Evolutionary conservation across 2,113 vertebrate species (phyloP).

Genomic region (Microcebus murinus): DNA sequence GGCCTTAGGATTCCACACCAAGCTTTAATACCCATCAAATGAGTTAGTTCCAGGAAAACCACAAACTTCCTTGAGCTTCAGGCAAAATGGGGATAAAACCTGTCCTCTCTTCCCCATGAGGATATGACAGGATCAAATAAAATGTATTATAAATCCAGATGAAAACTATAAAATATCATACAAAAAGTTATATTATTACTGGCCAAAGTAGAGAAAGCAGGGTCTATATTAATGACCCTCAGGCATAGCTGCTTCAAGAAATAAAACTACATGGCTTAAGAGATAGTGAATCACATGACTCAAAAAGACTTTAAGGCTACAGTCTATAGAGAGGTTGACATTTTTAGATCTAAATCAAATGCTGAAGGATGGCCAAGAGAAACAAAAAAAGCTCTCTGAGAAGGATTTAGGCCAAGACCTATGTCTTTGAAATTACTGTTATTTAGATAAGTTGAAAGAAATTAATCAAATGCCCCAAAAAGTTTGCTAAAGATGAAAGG

Average conservation of each 20-base stretch:
- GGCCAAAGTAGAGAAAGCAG: neutral
- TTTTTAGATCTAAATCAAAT: constrained; percentile 38
- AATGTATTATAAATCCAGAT: neutral
- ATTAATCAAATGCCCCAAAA: neutral
- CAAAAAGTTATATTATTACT: constrained; percentile 5
- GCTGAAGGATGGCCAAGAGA: neutral
- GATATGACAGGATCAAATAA: neutral
- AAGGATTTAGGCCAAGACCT: neutral
- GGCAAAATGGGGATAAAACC: neutral
- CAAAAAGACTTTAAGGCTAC: neutral
- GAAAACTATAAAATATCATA: neutral
- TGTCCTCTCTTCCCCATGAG: neutral
- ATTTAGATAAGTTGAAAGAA: constrained; percentile 13
- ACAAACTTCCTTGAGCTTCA: neutral
- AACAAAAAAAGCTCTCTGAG: constrained; percentile 24
- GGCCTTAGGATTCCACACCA: neutral
- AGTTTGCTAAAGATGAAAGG: neutral
- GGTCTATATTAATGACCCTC: neutral
- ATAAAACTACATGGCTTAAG: neutral
- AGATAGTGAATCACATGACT: neutral
- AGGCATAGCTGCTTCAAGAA: neutral
- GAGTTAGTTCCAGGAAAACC: neutral
- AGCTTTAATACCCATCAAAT: neutral
- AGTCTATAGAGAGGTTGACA: neutral
- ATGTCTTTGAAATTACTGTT: constrained; percentile 22